Conservation (phyloP, 1,140 invertebrate species). For the Zaprionus taronus region DNA sequence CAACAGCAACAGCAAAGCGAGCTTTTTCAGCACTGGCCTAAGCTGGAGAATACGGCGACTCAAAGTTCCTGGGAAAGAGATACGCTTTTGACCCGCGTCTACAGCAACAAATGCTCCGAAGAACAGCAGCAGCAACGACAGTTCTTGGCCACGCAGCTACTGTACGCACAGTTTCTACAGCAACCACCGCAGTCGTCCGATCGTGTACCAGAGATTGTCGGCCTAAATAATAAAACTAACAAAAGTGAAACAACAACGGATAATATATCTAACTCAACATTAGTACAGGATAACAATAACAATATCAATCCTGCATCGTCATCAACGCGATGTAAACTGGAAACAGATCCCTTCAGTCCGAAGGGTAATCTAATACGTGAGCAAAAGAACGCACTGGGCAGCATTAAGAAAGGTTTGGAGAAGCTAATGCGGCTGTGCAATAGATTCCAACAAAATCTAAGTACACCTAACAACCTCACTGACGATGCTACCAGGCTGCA, state of each 20-base stretch:
- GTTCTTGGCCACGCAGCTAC: constrained; percentile 58
- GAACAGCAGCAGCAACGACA: constrained; percentile 52
- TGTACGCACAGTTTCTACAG: constrained; percentile 64
- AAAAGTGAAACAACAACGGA: neutral
- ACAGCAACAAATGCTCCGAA: constrained; percentile 41
- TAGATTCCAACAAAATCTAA: constrained; percentile 53
- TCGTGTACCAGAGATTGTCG: neutral
- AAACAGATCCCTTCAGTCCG: neutral
- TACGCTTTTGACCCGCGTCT: constrained; percentile 46
- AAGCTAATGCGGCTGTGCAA: constrained; percentile 48
- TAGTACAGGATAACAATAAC: constrained; percentile 64
- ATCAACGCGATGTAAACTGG: neutral
- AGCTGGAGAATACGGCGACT: constrained; percentile 9
- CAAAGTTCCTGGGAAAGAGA: constrained; percentile 25
- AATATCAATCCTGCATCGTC: constrained; percentile 20
- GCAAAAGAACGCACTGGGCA: constrained; percentile 55
- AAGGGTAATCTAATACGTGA: constrained; percentile 56
- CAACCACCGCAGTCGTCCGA: constrained; percentile 45
- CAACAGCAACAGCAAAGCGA: constrained; percentile 38
- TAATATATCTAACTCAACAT: neutral
- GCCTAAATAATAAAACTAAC: neutral
- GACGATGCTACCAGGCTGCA: neutral
- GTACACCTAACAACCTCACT: neutral
- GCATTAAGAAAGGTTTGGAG: constrained; percentile 58
- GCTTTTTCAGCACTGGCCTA: constrained; percentile 44